A percentile compares a stretch with the other conserved stretches of the same genome.
Evolutionary conservation across 2,797 vertebrate species (phyloP).

Genomic region (Sparidentex hasta): DNA sequence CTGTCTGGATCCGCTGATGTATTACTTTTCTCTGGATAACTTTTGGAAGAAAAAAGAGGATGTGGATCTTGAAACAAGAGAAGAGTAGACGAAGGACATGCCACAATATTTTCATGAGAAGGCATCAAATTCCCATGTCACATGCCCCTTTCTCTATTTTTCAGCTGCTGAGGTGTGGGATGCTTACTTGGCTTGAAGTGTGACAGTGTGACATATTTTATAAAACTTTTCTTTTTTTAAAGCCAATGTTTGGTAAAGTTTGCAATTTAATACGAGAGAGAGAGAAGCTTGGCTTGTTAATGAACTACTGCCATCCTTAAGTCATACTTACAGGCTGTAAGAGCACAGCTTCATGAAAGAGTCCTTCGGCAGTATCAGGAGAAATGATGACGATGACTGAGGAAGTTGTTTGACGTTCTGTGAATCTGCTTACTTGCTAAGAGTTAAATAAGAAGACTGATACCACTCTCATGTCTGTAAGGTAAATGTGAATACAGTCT

Average conservation of each 20-base stretch:
- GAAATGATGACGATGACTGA: too few species aligned
- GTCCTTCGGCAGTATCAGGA: too few species aligned
- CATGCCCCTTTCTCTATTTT: neutral
- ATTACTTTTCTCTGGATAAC: conserved; percentile 75
- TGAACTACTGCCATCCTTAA: too few species aligned
- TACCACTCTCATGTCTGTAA: too few species aligned
- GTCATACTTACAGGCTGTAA: too few species aligned
- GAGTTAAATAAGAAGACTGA: too few species aligned
- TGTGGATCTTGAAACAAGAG: neutral
- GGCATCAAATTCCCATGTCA: neutral
- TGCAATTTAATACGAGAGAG: too few species aligned
- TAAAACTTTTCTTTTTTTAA: neutral
- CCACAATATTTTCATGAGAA: neutral
- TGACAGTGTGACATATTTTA: neutral
- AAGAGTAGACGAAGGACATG: neutral
- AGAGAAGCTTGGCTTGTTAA: too few species aligned
- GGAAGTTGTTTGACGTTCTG: too few species aligned
- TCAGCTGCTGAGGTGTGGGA: neutral
- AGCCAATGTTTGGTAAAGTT: neutral
- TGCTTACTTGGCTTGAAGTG: neutral
- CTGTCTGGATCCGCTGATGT: conserved; percentile 75
- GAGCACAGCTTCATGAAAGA: too few species aligned
- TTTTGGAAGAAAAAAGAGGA: conserved; percentile 73
- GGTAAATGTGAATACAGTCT: too few species aligned
- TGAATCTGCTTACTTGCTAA: too few species aligned